phyloP scores from a whole-genome alignment of 2,888 invertebrate species.

The Temnothorax unifasciatus region DNA sequence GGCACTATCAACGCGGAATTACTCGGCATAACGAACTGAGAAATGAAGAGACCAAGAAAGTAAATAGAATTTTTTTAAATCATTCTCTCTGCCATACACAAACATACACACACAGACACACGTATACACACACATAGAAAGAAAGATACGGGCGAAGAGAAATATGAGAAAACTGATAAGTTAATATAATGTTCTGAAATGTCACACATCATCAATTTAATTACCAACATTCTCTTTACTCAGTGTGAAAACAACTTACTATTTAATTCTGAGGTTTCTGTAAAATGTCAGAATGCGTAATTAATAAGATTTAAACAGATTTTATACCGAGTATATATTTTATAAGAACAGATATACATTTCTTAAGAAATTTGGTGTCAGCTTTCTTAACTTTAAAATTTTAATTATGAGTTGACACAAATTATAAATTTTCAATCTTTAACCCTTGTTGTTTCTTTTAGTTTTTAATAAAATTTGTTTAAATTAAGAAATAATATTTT shows the following conservation, averaged over 20 bases:
- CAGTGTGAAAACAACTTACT: neutral
- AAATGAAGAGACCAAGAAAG: slow-evolving; percentile 52
- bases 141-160: neutral
- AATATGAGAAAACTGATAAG: neutral
- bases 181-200: slow-evolving; percentile 4
- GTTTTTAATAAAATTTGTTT: neutral
- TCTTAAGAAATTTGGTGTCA: neutral
- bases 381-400: neutral
- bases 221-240: neutral
- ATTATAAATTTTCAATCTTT: neutral
- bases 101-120: neutral
- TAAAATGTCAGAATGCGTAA: neutral
- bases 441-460: neutral
- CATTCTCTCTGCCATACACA: neutral
- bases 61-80: slow-evolving; percentile 48
- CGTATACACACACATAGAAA: neutral
- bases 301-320: neutral
- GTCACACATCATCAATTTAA: neutral
- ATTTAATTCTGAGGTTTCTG: slow-evolving; percentile 2
- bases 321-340: neutral
- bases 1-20: slow-evolving; percentile 52
- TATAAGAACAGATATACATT: neutral
- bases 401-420: neutral
- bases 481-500: neutral
- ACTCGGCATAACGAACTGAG: slow-evolving; percentile 54